These are phyloP conservation scores for Rhysida immarginata DNA, from an alignment of 1,140 invertebrate genomes.

Conservation along the genomic window DNA sequence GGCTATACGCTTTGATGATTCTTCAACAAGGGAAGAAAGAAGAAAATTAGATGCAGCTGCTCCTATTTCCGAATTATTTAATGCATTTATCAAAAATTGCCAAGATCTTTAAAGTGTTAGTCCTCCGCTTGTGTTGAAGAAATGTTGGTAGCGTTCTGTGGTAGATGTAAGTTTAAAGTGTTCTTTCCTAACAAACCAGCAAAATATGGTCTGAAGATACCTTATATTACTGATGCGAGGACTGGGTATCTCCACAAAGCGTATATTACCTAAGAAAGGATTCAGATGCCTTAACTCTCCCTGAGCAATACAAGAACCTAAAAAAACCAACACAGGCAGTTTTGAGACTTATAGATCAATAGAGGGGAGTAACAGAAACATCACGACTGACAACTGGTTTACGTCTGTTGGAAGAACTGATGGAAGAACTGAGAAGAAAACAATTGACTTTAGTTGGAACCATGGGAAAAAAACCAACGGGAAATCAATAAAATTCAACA, in stretches of 20 bases:
- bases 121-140: background rate
- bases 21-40: no score
- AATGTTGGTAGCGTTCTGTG: background rate
- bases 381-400: background rate
- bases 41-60: background rate
- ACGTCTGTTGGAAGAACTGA: background rate
- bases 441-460: no score
- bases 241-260: background rate
- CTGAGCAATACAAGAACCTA: background rate
- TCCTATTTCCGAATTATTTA: no score
- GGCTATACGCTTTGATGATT: background rate
- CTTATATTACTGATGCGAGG: background rate
- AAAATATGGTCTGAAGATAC: background rate
- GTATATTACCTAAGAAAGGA: background rate
- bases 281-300: background rate
- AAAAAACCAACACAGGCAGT: background rate
- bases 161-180: background rate
- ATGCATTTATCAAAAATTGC: background rate
- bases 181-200: background rate
- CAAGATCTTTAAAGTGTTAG: background rate
- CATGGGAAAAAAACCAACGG: background rate
- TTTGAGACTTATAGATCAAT: background rate
- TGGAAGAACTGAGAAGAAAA: background rate
- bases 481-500: no score
- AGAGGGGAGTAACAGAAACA: background rate